Percentiles rank a stretch among this genome's conserved stretches.
Evolutionary conservation across 2,888 invertebrate genomes (phyloP).

Genomic region (Hypsopygia costalis): DNA sequence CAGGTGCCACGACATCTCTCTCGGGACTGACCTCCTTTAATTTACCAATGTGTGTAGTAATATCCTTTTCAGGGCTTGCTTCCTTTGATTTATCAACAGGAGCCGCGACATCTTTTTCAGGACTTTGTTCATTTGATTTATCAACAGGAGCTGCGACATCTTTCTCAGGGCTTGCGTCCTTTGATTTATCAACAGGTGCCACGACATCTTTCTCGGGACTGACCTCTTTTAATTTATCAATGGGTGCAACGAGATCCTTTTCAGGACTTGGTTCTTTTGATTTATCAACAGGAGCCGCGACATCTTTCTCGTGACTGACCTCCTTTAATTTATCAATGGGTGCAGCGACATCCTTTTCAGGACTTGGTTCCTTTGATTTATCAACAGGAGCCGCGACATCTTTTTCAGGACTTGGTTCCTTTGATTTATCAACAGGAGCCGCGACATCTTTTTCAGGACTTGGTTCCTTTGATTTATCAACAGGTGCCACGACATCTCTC

Average conservation of each 20-base stretch:
- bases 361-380: neutral
- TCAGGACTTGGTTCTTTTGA: constrained; percentile 10
- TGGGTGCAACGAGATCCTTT: neutral
- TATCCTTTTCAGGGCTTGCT: neutral
- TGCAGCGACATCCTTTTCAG: neutral
- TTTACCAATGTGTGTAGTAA: neutral
- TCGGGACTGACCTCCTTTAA: constrained; percentile 14
- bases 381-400: neutral
- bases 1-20: constrained; percentile 2
- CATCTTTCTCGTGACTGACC: neutral
- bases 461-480: constrained; percentile 12
- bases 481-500: neutral
- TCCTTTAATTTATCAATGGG: neutral
- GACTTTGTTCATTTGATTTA: constrained; percentile 7
- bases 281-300: constrained; percentile 2
- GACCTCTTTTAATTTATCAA: constrained; percentile 1
- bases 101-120: neutral
- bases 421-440: neutral
- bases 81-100: constrained; percentile 10
- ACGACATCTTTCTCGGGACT: constrained; percentile 12
- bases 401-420: constrained; percentile 1
- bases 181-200: neutral
- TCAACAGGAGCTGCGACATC: neutral
- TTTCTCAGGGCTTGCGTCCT: neutral
- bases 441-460: constrained; percentile 6